Percentiles rank a stretch among this genome's conserved stretches.
Conservation (phyloP, 2,797 vertebrate species). For the Percopsis omiscomaycus region DNA sequence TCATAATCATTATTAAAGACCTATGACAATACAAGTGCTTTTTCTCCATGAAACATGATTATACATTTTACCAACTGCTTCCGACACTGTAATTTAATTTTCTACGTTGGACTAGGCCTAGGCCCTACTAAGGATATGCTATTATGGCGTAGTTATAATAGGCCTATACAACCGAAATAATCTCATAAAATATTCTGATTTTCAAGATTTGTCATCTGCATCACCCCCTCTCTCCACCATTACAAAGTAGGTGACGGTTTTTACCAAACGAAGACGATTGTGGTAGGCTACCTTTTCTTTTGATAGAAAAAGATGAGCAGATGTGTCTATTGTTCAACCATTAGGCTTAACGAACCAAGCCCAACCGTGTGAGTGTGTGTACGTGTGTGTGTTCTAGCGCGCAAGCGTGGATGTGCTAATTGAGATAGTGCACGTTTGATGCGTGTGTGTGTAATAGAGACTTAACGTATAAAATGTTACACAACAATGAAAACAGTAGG, state of each 20-base stretch:
- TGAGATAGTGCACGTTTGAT: constrained; percentile 33
- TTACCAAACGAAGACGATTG: constrained; percentile 65
- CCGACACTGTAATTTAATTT: constrained; percentile 18
- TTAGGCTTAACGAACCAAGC: constrained; percentile 88
- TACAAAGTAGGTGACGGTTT: constrained; percentile 67
- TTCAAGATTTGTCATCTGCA: constrained; percentile 31
- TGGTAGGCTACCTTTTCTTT: constrained; percentile 64
- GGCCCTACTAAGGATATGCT: constrained; percentile 5
- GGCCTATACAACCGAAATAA: background rate
- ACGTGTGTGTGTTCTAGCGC: constrained; percentile 25
- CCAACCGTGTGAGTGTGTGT: constrained; percentile 57
- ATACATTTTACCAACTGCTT: background rate
- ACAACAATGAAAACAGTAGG: background rate
- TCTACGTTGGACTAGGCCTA: background rate
- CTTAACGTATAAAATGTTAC: background rate
- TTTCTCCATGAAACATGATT: background rate
- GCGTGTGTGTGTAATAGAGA: constrained; percentile 7
- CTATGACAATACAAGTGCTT: constrained; percentile 1
- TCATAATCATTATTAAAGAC: background rate
- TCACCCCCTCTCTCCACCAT: constrained; percentile 9
- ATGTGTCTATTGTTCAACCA: constrained; percentile 90
- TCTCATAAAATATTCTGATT: constrained; percentile 29
- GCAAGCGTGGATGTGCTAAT: constrained; percentile 35
- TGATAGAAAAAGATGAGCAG: constrained; percentile 82
- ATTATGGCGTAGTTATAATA: background rate